These are phyloP conservation scores for Ornithorhynchus anatinus DNA, from an alignment of 2,113 vertebrate species.

Conservation along the genomic window DNA sequence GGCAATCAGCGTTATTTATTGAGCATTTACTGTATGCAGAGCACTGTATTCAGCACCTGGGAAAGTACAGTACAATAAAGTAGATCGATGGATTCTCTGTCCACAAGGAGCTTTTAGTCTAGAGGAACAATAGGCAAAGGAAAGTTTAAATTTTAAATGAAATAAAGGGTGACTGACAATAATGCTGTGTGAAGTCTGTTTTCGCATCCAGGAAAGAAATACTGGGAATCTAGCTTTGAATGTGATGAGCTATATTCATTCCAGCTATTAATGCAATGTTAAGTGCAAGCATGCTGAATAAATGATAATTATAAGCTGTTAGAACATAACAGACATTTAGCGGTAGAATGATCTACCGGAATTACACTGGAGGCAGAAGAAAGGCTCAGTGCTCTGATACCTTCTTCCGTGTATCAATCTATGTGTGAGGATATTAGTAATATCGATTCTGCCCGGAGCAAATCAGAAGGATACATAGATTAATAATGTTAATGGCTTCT, in stretches of 20 bases:
- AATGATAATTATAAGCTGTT: not conserved
- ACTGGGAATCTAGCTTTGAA: not conserved
- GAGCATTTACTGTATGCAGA: not conserved
- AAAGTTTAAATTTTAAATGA: not conserved
- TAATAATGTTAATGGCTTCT: not conserved
- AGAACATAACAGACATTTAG: not conserved
- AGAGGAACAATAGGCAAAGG: not conserved
- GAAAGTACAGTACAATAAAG: not conserved
- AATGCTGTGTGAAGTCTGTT: not conserved
- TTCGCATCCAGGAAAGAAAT: not conserved
- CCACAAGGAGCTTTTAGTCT: not conserved
- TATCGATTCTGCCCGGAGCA: not conserved
- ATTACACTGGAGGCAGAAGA: not conserved
- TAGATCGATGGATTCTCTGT: not conserved
- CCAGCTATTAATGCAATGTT: not conserved
- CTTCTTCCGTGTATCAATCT: not conserved
- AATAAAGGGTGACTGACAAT: not conserved
- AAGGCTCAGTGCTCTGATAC: not conserved
- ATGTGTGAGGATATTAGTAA: not conserved
- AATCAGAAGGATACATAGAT: not conserved
- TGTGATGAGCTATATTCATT: not conserved
- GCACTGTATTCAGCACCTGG: not conserved
- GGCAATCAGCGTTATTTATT: too few relatives aligned
- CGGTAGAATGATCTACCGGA: not conserved
- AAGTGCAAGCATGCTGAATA: accelerated